Evolutionary conservation across 2,113 vertebrate genomes (phyloP), one percentile per base, ranked within the genome.

Genomic region (Corythornis cristatus): DNA sequence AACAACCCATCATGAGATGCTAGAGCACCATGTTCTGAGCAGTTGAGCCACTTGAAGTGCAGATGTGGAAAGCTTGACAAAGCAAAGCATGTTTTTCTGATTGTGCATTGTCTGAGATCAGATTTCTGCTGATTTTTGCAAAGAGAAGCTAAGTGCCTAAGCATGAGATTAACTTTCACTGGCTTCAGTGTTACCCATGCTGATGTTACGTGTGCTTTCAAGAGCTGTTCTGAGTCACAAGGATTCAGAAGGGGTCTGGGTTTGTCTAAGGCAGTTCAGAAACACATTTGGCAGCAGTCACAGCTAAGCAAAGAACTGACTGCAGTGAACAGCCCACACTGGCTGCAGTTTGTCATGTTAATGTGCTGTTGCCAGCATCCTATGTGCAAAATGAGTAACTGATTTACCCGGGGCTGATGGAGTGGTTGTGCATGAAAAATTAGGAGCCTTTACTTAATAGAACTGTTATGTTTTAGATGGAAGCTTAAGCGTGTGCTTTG

Each of bases 271-370:
- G 71, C 23, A 60, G 43, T 89, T 90, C 40, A 74, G 91, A 66
- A 83, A 62, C 40, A 37, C 15, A 12, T 75, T 93, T 89, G 81
- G 75, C 90, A 92, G 40, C 83, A 78, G 65, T 81, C 23, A 3
- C 1, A 75, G 57, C 42, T 74, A 54, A 82, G 74, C 42, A 35
- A 53, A 85, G 42, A 95, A 50, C 58, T 94, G 35, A 11, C 14
- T 60, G 75, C 78, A 60, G 3, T 37, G 51, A 80, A 48, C 5
- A 54, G 64, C 76, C 48, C 82, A 48, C 64, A 7, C 48, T 48
- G 67, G 17, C 33, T 93, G 62, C 83, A 31, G 77, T 95, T 85
- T 74, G 58, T 95, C 61, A 54, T 54, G 16, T 91, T 93, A 65
- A 93, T 80, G 83, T 91, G 60, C 78, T 91, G 61, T 77, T 91